Percentiles rank a stretch among this genome's conserved stretches.
Conservation (phyloP, 2,113 vertebrate species). For the Urocynchramus pylzowi region DNA sequence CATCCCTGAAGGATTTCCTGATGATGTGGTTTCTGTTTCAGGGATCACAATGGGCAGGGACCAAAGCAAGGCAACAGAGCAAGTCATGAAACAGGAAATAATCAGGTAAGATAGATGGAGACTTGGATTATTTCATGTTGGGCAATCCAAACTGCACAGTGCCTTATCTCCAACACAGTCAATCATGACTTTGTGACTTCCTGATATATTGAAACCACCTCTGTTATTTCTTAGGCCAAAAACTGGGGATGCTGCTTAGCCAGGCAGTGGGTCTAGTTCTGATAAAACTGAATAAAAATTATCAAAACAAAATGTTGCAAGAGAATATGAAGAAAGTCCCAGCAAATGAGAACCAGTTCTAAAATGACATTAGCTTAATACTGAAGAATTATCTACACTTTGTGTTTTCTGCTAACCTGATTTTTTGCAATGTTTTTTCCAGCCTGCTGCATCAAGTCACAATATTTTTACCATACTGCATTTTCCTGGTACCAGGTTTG, state of each 20-base stretch:
- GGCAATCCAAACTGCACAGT: neutral
- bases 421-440: neutral
- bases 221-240: neutral
- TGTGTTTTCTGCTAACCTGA: neutral
- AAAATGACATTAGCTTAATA: neutral
- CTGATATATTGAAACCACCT: neutral
- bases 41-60: neutral
- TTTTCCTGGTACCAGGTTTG: slow-evolving; percentile 52
- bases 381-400: neutral
- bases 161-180: neutral
- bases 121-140: neutral
- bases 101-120: neutral
- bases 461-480: slow-evolving; percentile 27
- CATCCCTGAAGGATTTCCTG: neutral
- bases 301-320: neutral
- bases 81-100: neutral
- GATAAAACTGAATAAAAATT: neutral
- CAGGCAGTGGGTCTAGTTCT: neutral
- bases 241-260: neutral
- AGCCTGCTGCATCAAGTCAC: neutral
- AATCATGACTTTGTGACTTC: neutral
- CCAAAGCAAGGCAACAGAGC: slow-evolving; percentile 2
- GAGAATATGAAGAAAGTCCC: neutral
- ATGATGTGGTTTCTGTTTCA: neutral
- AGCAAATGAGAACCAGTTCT: neutral